Evolutionary conservation across 2,797 vertebrate species (phyloP), one percentile per base, ranked within the genome.

Genomic region (Bufotes viridis): DNA sequence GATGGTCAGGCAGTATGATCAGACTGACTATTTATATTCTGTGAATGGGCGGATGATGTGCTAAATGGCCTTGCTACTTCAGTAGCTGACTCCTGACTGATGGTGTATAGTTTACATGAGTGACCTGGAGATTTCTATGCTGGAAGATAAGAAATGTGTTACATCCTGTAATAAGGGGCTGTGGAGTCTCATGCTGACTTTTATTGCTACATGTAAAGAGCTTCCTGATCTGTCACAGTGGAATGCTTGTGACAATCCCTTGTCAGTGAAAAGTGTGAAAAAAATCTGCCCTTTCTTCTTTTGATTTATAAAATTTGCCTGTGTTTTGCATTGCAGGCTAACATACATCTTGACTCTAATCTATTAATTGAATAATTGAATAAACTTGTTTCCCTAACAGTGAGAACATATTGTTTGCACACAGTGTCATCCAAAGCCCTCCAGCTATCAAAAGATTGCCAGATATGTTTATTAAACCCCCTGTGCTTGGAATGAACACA

Each of bases 361-460:
- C 96, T 95, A 96, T 97, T 98, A 98, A 99, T 98, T 98, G 97
- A 98, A 97, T 97, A 96, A 97, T 98, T 97, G 96, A 98, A 98
- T 97, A 96, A 98, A 97, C 96, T 96, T 96, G 94, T 96, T 95
- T 97, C 96, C 96, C 96, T 95, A 93, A 96, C 96, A 96, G 96
- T 83, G 92, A 81, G 93, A 94, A 93, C 93, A 94, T 93, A 95
- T 93, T 96, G 95, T 98, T 98, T 97, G 96, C 96, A 97, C 97
- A 98, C 96, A 97, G 94, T 94, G 94, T 93, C 95, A 96, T 96
- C 96, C 95, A 93, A 93, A 95, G 94, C 96, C 96, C 96, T 96
- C 93, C 93, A 95, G 96, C 96, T 95, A 95, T 93, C 94, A 94
- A 95, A 95, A 95, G 90, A 95, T 97, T 98, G 97, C 97, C 97